These are phyloP conservation scores for Heliconius eleuchia DNA, from an alignment of 1,140 invertebrate genomes.

Conservation along the genomic window DNA sequence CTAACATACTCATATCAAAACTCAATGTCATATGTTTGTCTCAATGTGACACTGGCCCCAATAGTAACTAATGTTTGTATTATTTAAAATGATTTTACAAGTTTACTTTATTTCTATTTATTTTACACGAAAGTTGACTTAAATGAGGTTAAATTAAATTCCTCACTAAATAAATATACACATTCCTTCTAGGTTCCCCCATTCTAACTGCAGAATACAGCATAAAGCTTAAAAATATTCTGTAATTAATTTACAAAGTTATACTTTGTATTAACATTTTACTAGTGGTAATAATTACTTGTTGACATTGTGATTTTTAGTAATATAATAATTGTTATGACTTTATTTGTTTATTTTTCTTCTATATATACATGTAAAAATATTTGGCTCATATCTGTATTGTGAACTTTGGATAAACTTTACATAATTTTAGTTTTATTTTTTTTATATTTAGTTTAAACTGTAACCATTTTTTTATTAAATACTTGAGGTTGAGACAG, in stretches of 20 bases:
- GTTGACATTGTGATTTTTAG: neutral
- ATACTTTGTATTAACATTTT: neutral
- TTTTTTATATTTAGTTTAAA: neutral
- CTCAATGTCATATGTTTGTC: conserved; percentile 51
- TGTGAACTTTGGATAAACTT: no score
- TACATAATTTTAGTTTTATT: neutral
- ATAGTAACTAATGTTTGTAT: conserved; percentile 33
- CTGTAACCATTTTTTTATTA: no score
- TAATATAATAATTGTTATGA: no score
- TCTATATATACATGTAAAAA: no score
- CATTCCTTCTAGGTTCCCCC: neutral
- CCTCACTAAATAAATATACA: neutral
- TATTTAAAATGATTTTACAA: conserved; percentile 16
- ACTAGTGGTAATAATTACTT: neutral
- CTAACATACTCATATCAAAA: conserved; percentile 46
- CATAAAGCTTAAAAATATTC: no score
- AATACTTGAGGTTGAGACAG: no score
- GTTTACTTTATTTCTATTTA: conserved; percentile 17
- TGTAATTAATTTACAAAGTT: no score
- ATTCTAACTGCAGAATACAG: no score
- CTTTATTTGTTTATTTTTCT: neutral
- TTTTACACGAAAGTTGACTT: neutral
- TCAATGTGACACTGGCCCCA: conserved; percentile 51
- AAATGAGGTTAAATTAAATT: neutral
- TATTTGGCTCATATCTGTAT: no score